phyloP scores from a whole-genome alignment of 2,888 invertebrate species.

The Drosophila lutescens region DNA sequence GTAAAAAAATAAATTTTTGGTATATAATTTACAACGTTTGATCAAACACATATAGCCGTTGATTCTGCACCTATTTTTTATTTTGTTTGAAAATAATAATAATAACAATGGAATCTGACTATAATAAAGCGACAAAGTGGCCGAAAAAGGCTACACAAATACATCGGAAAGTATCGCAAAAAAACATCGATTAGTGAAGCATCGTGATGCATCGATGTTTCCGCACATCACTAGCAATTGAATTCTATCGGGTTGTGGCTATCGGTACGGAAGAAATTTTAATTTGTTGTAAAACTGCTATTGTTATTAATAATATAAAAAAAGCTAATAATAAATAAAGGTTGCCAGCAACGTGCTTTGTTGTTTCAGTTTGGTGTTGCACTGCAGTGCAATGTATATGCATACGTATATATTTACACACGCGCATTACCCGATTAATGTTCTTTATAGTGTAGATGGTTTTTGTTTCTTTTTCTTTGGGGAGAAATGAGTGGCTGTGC shows the following conservation, averaged over 20 bases:
- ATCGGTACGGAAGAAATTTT: constrained; percentile 26
- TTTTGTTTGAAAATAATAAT: too few relatives aligned
- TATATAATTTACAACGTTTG: too few relatives aligned
- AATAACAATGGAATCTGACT: too few relatives aligned
- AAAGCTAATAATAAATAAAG: neutral
- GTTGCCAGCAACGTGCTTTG: neutral
- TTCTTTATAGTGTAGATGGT: constrained; percentile 23
- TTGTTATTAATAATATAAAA: constrained; percentile 17
- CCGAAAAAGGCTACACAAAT: too few relatives aligned
- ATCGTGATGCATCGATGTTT: neutral
- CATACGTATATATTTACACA: neutral
- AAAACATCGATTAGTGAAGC: neutral
- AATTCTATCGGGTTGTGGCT: constrained; percentile 9
- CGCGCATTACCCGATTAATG: constrained; percentile 9
- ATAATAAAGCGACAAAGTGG: too few relatives aligned
- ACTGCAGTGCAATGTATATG: neutral
- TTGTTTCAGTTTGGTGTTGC: neutral
- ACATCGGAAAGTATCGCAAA: neutral
- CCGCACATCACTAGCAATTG: neutral
- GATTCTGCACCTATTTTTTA: too few relatives aligned
- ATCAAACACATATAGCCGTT: too few relatives aligned
- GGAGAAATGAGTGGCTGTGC: neutral
- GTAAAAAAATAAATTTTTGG: too few relatives aligned
- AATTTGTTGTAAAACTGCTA: constrained; percentile 11
- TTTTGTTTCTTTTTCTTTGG: constrained; percentile 16